Evolutionary conservation across 2,888 invertebrate species (phyloP).

Genomic region (Tineola bisselliella): DNA sequence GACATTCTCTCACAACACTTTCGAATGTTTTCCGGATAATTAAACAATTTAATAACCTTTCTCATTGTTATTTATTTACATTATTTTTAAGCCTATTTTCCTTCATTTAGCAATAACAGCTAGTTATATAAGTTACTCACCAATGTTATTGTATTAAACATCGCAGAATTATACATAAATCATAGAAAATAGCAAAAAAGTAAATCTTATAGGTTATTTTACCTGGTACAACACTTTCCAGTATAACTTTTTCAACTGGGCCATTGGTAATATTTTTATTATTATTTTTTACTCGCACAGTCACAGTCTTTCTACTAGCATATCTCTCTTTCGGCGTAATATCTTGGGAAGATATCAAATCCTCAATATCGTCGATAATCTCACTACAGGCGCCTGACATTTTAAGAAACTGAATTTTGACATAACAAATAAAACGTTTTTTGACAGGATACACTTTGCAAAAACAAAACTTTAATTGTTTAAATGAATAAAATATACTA

Average conservation of each 20-base stretch:
- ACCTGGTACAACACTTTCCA: conserved; percentile 72
- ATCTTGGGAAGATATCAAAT: conserved; percentile 82
- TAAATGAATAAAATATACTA: no score
- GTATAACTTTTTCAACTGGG: conserved; percentile 51
- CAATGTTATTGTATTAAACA: not conserved
- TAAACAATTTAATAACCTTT: not conserved
- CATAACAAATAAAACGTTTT: not conserved
- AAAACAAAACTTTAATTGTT: no score
- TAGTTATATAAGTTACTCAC: not conserved
- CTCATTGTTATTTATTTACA: not conserved
- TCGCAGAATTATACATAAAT: not conserved
- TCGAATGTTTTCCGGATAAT: not conserved
- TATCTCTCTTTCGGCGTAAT: conserved; percentile 83
- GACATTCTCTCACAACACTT: not conserved
- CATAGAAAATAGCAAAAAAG: not conserved
- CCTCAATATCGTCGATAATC: conserved; percentile 85
- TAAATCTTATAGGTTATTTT: conserved; percentile 30
- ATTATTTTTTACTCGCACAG: conserved; percentile 70
- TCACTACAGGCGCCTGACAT: conserved; percentile 65
- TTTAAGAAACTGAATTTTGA: not conserved
- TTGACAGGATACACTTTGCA: no score
- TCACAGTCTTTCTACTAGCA: conserved; percentile 75
- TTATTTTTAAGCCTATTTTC: not conserved
- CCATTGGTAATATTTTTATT: conserved; percentile 30
- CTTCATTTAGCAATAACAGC: not conserved